Base-by-base conservation (phyloP, 2,888 invertebrate species). In the Orgyia antiqua region DNA sequence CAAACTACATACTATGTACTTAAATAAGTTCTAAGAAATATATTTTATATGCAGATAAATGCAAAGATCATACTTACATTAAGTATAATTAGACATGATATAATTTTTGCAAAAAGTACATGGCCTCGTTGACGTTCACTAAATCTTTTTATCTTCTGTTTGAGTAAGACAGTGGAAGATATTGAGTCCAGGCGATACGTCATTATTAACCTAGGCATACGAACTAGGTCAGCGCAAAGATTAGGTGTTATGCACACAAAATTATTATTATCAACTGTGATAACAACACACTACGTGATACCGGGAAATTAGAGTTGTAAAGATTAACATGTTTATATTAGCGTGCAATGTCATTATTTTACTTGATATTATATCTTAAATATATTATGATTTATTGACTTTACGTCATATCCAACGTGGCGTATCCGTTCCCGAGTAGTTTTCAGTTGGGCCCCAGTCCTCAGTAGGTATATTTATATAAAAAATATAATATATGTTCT, bases 141-240 rank as follows among this genome's bases (percentile, higher is more conserved):
- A 75, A 76, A 74, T 72, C 72, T 72, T 45, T 44, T 72, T 80
- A 79, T 79, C 77, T 61, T 41, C 36, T 78, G 76, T 78, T 76
- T 75, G 62, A 68, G 42, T 46, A 59, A 61, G 58, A 52, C 57
- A 50, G 45, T 50, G 51, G 53, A 59, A 56, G 60, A 69, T 66
- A 72, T 67, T 58, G 55, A 69, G 73, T 67, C 64, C 74, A 77
- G 78, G 70, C 67, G 65, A 68, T 69, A 80, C 77, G 76, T 77
- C 76, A 75, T 71, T 72, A 70, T 71, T 70, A 72, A 70, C 63
- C 76, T 68, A 74, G 70, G 60, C 63, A 44, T n/a, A n/a, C 55
- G 58, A 78, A 67, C 60, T 68, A 59, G 78, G 78, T 79, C 77
- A 78, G 59, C 65, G 49, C 65, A 51, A 47, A 78, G 75, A 78